A percentile compares a stretch with the other conserved stretches of the same genome.
These are phyloP conservation scores for Acanthis flammea DNA, from an alignment of 2,797 vertebrate genomes.

Conservation along the genomic window DNA sequence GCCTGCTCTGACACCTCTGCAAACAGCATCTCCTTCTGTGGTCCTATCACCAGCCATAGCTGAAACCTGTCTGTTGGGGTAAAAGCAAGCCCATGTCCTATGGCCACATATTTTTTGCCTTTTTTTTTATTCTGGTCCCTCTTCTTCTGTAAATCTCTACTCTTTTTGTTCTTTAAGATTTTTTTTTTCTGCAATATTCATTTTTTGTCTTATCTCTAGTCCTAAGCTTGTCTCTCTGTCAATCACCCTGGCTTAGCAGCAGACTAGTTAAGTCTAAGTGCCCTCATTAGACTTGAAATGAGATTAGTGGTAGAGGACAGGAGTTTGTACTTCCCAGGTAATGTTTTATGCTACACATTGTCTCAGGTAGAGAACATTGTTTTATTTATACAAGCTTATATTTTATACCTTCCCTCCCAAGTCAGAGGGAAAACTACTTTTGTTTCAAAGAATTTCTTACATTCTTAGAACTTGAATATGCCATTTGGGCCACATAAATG, in stretches of 20 bases:
- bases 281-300: neutral
- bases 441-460: constrained; percentile 7
- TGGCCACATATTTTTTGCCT: neutral
- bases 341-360: neutral
- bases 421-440: neutral
- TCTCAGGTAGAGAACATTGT: neutral
- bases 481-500: constrained; percentile 52
- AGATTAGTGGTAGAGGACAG: neutral
- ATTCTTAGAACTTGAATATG: constrained; percentile 16
- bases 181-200: neutral
- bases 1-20: neutral
- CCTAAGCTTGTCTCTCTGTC: neutral
- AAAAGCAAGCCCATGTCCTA: neutral
- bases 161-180: neutral
- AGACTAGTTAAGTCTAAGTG: neutral
- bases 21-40: neutral
- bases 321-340: neutral
- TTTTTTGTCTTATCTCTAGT: neutral
- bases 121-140: neutral
- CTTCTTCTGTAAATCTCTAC: neutral
- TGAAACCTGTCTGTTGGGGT: neutral
- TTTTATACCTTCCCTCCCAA: neutral
- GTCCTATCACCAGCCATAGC: neutral
- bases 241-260: neutral
- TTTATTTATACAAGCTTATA: neutral